phyloP scores from a whole-genome alignment of 2,888 invertebrate genomes.

The Taenaris catops region DNA sequence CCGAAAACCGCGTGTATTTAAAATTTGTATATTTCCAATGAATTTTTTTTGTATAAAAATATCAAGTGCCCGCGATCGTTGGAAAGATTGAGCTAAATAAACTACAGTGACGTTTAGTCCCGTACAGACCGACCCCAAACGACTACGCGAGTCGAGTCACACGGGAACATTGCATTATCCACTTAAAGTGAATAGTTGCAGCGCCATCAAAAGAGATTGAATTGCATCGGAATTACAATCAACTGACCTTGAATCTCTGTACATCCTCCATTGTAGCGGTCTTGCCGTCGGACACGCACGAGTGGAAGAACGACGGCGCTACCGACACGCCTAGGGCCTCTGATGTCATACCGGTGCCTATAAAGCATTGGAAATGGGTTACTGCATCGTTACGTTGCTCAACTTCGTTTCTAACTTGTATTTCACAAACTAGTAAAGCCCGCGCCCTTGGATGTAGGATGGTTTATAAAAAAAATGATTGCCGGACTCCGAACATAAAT shows the following conservation, averaged over 20 bases:
- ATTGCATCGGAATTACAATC: slow-evolving; percentile 10
- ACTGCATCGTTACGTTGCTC: slow-evolving; percentile 1
- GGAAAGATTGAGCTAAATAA: no score
- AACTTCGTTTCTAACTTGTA: neutral
- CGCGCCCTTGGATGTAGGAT: no score
- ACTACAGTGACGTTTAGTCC: no score
- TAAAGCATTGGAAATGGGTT: slow-evolving; percentile 24
- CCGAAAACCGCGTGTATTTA: no score
- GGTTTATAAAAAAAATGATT: no score
- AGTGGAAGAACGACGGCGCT: slow-evolving; percentile 97
- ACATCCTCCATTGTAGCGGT: slow-evolving; percentile 98
- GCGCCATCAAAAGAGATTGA: slow-evolving; percentile 3
- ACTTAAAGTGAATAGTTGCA: slow-evolving; percentile 20
- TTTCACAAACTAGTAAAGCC: no score
- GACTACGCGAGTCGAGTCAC: slow-evolving; percentile 3
- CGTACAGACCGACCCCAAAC: neutral
- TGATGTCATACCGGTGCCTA: slow-evolving; percentile 95
- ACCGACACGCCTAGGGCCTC: slow-evolving; percentile 97
- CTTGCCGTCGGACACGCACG: slow-evolving; percentile 96
- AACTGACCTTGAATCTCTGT: slow-evolving; percentile 92
- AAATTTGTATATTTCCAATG: no score
- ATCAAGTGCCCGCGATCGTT: no score
- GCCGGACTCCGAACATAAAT: no score
- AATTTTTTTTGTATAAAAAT: no score
- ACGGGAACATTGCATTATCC: slow-evolving; percentile 18